These are phyloP conservation scores for Tetramorium alpestre DNA, from an alignment of 1,140 invertebrate species.

Conservation along the genomic window DNA sequence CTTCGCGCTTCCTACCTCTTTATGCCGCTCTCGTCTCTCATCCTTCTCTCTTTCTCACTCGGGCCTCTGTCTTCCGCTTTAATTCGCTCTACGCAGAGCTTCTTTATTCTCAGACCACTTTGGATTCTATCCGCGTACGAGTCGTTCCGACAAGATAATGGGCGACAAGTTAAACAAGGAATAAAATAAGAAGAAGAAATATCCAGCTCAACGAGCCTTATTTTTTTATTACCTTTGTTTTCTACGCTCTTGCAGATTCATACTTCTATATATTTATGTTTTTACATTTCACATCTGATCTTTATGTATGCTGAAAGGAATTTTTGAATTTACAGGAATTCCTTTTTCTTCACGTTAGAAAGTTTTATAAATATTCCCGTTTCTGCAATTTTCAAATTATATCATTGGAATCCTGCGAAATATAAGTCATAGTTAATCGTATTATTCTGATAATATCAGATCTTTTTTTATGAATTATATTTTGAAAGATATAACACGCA, in stretches of 20 bases:
- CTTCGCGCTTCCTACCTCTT: slow-evolving; percentile 44
- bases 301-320: background rate
- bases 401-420: background rate
- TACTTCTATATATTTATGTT: background rate
- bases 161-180: slow-evolving; percentile 36
- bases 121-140: slow-evolving; percentile 48
- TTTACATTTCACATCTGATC: background rate
- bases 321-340: background rate
- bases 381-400: background rate
- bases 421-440: background rate
- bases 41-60: no score
- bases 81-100: slow-evolving; percentile 36
- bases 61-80: slow-evolving; percentile 52
- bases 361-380: background rate
- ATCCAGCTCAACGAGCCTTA: background rate
- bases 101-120: slow-evolving; percentile 41
- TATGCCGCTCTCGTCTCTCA: background rate
- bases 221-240: slow-evolving; percentile 11
- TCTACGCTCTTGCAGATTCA: background rate
- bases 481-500: background rate
- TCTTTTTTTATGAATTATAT: background rate
- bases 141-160: slow-evolving; percentile 51
- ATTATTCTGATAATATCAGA: background rate
- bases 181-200: slow-evolving; percentile 34
- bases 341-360: background rate